Base-by-base conservation (phyloP, 1,140 invertebrate species). In the Papilio dardanus region DNA sequence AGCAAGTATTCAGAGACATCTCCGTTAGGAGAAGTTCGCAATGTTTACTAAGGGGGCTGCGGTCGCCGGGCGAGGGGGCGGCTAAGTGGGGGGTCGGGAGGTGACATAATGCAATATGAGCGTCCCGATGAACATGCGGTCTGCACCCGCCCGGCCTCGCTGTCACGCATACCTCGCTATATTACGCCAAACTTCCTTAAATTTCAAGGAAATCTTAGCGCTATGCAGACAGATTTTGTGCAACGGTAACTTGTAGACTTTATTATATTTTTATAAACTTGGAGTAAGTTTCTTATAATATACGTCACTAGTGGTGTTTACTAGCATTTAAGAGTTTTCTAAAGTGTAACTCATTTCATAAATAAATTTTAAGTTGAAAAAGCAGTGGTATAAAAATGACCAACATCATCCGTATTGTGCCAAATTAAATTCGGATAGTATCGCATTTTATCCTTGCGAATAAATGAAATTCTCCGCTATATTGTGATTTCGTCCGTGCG, bases 31-130 rank as follows among this genome's bases (percentile, higher is more conserved):
- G 67, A 19, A 69, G 67, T 69, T 69, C 35, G 65, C 65, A 24
- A 35, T 69, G 67, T 69, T 69, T 69, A 69, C 35, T 33, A 40
- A 37, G 67, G 67, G 67, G 33, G 67, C 21, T 74, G 76, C 67
- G 71, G 46, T 62, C 37, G 67, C 14, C 73, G 54, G 73, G 73
- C 35, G 62, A 21, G 33, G 67, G 8, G 35, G 21, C 12, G 10
- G 35, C 3, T 30, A 75, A 42, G 65, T 24, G 19, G 35, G 31
- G 19, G 21, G 16, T 6, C 30, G 21, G 33, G 19, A 8, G n/a
- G 35, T 69, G 67, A 69, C 67, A 69, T 78, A 77, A 78, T 62
- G 74, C 81, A 80, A 82, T 82, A 79, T 77, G 83, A 78, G 75
- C 50, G 79, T 54, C 74, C 31, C 75, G 67, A 78, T 77, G 68